Conservation (phyloP, 2,888 invertebrate species). For the Antheraea assamensis region DNA sequence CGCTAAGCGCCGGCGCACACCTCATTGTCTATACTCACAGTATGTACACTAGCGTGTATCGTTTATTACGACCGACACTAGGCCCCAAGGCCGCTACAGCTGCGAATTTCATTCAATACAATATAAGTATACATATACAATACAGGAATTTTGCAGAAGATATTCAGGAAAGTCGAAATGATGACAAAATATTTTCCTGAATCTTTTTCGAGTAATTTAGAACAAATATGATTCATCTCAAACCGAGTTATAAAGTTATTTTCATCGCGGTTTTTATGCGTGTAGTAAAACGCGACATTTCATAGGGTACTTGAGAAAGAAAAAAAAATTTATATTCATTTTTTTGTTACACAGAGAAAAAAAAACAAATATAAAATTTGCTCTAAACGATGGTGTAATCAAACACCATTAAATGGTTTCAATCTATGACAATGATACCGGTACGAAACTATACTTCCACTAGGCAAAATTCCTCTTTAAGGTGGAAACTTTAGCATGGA, state of each 20-base stretch:
- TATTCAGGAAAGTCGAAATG: neutral
- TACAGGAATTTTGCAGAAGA: neutral
- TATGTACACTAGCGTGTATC: constrained; percentile 23
- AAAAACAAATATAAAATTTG: too few species aligned
- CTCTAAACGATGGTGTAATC: neutral
- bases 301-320: too few species aligned
- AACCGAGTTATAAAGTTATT: constrained; percentile 3
- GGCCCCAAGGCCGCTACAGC: constrained; percentile 18
- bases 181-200: neutral
- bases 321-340: too few species aligned
- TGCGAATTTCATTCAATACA: constrained; percentile 3
- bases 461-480: neutral
- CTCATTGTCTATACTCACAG: constrained; percentile 58
- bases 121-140: too few species aligned
- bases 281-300: neutral
- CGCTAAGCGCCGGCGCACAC: constrained; percentile 72
- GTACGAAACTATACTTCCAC: neutral
- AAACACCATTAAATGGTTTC: neutral
- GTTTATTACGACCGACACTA: constrained; percentile 12
- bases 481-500: neutral
- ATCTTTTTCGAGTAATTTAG: neutral
- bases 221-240: constrained; percentile 3
- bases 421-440: neutral
- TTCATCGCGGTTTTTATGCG: neutral
- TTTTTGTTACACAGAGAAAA: too few species aligned